Evolutionary conservation across 1,140 invertebrate species (phyloP), one percentile per base, ranked within the genome.

Genomic region (Saxidomus purpurata): DNA sequence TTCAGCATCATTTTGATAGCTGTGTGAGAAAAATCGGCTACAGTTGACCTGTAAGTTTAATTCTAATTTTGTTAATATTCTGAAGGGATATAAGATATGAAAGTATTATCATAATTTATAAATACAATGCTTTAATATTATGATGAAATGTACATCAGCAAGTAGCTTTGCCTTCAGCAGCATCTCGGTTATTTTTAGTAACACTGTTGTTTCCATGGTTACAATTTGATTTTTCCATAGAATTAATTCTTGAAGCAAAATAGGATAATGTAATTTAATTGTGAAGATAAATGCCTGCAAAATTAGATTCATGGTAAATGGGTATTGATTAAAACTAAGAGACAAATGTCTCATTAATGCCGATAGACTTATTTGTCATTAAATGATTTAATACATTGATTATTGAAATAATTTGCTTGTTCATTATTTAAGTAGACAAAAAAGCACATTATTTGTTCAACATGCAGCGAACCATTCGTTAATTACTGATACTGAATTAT

Each of bases 21-120:
- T 52, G 28, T 34, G 8, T 19, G 11, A 8, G 47, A 55, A 36
- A 55, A 19, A 15, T 79, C 15, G 76, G 47, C 47, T 52, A 17
- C 34, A 59, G 6, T 40, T 82, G 0, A 28, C 11, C 40, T 28
- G 80, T 82, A 82, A 82, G 80, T 82, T 22, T 0, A 43, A 22
- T 28, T 82, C 4, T 11, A 6, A 17, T 82, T 22, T 63, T 31
- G n/a, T 82, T 67, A 8, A 67, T 63, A 43, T 63, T 25, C 28
- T 67, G 25, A 63, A n/a, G 8, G 63, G 17, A n/a, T 67, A 43
- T 63, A 82, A 55, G 38, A 63, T 77, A 87, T 40, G 85, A 79
- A 77, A 22, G 38, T 59, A 87, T 87, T 87, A 87, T 79, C 71
- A 87, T 87, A 87, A 87, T 87, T 87, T 87, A 87, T 87, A 77